phyloP scores from a whole-genome alignment of 2,797 vertebrate species.

The Enteromius argenteus region DNA sequence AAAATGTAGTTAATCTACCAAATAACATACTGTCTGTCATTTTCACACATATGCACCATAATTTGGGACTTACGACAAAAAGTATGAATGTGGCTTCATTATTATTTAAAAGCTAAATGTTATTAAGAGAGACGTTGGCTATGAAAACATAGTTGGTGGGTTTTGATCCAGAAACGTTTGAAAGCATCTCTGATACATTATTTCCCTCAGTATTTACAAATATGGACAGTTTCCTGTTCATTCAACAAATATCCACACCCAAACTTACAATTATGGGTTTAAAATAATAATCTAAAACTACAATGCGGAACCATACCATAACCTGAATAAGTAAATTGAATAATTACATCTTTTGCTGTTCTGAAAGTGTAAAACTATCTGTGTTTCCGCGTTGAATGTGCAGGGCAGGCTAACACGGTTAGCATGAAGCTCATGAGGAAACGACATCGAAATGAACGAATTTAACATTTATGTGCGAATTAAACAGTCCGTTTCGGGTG shows the following conservation, averaged over 20 bases:
- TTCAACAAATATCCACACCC: neutral
- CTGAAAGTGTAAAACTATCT: neutral
- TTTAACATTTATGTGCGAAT: neutral
- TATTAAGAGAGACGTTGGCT: neutral
- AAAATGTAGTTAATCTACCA: neutral
- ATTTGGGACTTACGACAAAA: neutral
- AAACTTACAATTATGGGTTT: too few relatives aligned
- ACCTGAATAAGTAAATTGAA: neutral
- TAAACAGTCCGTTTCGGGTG: neutral
- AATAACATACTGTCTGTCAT: neutral
- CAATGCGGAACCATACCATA: neutral
- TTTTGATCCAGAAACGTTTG: neutral
- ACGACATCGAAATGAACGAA: neutral
- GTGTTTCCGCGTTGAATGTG: slow-evolving; percentile 33
- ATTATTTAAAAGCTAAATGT: neutral
- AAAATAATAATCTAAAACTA: neutral
- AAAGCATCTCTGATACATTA: neutral
- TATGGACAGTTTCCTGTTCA: neutral
- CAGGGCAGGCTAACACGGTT: slow-evolving; percentile 6
- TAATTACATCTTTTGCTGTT: too few relatives aligned
- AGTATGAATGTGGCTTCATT: neutral
- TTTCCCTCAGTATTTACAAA: neutral
- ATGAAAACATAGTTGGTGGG: neutral
- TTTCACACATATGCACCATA: neutral
- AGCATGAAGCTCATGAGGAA: slow-evolving; percentile 6